These are phyloP conservation scores for Turritopsis dohrnii DNA, from an alignment of 30 jellyfish, hydroid and myxozoan genomes.

Conservation along the genomic window DNA sequence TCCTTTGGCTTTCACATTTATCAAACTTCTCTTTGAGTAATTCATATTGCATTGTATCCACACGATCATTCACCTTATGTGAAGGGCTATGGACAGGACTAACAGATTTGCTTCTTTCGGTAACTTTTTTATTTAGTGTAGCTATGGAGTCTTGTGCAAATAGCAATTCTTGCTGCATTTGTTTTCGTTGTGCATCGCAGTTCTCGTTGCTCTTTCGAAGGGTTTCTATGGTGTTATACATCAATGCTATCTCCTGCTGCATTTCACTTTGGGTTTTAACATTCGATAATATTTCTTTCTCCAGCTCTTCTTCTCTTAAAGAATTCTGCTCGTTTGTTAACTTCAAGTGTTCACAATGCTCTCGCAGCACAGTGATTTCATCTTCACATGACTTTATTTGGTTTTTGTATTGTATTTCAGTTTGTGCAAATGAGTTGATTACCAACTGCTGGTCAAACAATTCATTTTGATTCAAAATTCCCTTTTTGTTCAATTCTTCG, in stretches of 20 bases:
- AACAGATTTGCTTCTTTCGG: not conserved
- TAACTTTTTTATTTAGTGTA: not conserved
- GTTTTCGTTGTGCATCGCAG: constrained; percentile 27
- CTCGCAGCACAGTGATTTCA: not conserved
- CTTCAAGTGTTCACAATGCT: not conserved
- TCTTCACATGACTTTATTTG: not conserved
- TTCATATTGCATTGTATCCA: constrained; percentile 14
- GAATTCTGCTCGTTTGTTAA: not conserved
- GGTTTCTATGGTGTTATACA: constrained; percentile 28
- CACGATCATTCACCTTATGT: not conserved
- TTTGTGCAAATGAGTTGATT: not conserved
- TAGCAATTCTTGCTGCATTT: constrained; percentile 15
- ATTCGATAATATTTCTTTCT: constrained; percentile 24
- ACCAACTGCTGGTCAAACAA: not conserved
- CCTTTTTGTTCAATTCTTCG: constrained; percentile 5
- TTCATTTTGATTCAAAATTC: not conserved
- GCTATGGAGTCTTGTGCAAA: not conserved
- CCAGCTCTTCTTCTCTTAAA: constrained; percentile 9
- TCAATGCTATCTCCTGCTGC: constrained; percentile 25
- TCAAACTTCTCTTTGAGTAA: constrained; percentile 40
- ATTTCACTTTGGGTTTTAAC: constrained; percentile 22
- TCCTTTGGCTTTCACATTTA: constrained; percentile 51
- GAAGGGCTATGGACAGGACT: not conserved
- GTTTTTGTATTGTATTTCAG: not conserved
- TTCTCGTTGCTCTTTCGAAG: constrained; percentile 29